A percentile compares a stretch with the other conserved stretches of the same genome.
Evolutionary conservation across 1,140 invertebrate species (phyloP).

Genomic region (honey bee (Apis mellifera)): Amel_HAv3.1 CM009935.2:10815001-10815500

Average conservation of each 20-base stretch:
- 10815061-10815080: constrained; percentile 57
- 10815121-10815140: constrained; percentile 14
- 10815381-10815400: too few species aligned
- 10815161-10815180: background rate
- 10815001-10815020: constrained; percentile 25
- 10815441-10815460: too few species aligned
- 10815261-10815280: background rate
- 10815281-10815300: background rate
- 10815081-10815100: background rate
- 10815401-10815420: too few species aligned
- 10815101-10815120: background rate
- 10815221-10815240: background rate
- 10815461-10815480: too few species aligned
- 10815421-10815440: too few species aligned
- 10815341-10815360: too few species aligned
- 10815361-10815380: too few species aligned
- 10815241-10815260: constrained; percentile 20
- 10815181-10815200: too few species aligned
- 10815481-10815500: background rate
- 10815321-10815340: too few species aligned
- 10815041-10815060: constrained; percentile 58
- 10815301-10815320: too few species aligned
- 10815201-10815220: background rate
- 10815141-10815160: constrained; percentile 28
- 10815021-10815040: constrained; percentile 47